Evolutionary conservation across 53 echinoderm and acorn worm genomes (phyloP), one percentile per base, ranked within the genome.

Genomic region (Apostichopus leukothele): DNA sequence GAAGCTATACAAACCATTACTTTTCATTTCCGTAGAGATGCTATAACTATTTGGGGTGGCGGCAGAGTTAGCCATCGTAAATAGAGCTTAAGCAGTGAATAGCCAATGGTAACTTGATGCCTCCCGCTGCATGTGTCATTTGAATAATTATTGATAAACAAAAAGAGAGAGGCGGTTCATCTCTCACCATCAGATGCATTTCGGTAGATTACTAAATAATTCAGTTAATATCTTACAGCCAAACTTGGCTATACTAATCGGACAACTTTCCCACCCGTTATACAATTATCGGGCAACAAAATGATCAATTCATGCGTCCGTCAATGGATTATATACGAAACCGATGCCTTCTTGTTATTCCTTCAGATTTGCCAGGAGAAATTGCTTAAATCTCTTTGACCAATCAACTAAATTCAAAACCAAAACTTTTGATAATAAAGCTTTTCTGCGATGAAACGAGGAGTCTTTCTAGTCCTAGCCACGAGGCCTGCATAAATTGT

Each of bases 111-210:
- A 54, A 81, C 55, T 54, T 9, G 59, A 53, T 54, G 23, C 55
- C 22, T 81, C 55, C 22, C 52, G 18, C 23, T 18, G 81, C 59
- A n/a, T 10, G 55, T 14, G 55, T 52, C 81, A 39, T 39, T 19
- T 81, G 81, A 81, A 81, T 81, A 81, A 54, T 81, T 57, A 81
- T 81, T 57, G 81, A 81, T 81, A 81, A 81, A 81, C 81, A 81
- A 18, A 3, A 54, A 55, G 10, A 18, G 22, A 55, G 81, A 71
- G 14, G 71, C 4, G 71, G 71, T n/a, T n/a, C 71, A 16, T 63
- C 63, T 63, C 63, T 63, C 63, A 63, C 63, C 63, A 63, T 63
- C 63, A 63, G 0, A 63, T 71, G 71, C 13, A 51, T 7, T 53
- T 81, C 54, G 81, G 22, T 54, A 57, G 55, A 81, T 71, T 57